Evolutionary conservation across 2,113 vertebrate species (phyloP), one percentile per base, ranked within the genome.

Genomic region (Piprites chloris): DNA sequence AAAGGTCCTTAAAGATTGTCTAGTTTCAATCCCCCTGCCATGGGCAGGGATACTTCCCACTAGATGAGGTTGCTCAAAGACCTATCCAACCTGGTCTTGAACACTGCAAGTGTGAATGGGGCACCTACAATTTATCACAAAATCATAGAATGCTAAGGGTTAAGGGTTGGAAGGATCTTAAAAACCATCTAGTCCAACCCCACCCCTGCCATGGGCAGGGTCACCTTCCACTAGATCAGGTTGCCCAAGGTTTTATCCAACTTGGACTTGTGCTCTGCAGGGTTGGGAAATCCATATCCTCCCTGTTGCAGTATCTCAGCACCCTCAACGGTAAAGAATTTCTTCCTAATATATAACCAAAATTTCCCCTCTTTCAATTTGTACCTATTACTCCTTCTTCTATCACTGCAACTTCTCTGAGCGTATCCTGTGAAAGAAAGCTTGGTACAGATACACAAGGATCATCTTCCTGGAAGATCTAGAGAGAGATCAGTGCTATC

Each of bases 131-230:
- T 1, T 50, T 59, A 28, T 16, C 44, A 66, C 8, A 81, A 44
- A 66, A 58, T 23, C 14, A 37, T 5, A 32, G 58, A 73, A 58
- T 23, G 12, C 44, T 66, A 33, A 42, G 18, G 18, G 8, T 37
- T 66, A 28, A 37, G 18, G 18, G 27, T 52, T 89, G 37, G 27
- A 74, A 19, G 27, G 12, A 39, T 18, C 3, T 4, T 28, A 52
- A 33, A 66, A 37, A 39, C 44, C 1, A 33, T 19, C 9, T 32
- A 37, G 42, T 39, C 23, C 50, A 12, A 28, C 8, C 5, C 11
- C 4, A 12, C 9, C 58, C 5, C 33, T 75, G 23, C 33, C 0
- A 0, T 9, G 15, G 27, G 23, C 23, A 67, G 20, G 44, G 39
- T 30, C 33, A 53, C 18, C 13, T 52, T 86, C 53, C 46, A 19